Conservation (phyloP, 2,113 vertebrate species). For the Mastomys coucha region DNA sequence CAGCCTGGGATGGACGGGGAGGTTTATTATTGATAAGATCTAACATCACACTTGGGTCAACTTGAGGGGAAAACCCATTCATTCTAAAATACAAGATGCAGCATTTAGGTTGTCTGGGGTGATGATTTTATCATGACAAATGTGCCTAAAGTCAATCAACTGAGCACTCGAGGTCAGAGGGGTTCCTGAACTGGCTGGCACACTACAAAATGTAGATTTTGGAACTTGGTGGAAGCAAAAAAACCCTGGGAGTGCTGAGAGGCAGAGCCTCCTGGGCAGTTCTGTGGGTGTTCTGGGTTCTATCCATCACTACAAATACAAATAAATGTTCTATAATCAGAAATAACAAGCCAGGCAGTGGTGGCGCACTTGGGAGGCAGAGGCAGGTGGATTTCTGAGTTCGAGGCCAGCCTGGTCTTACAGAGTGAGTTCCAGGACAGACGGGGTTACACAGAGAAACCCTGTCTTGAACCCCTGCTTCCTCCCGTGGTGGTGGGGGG, state of each 20-base stretch:
- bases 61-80: constrained; percentile 81
- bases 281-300: not conserved
- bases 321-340: constrained; percentile 68
- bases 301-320: constrained; percentile 15
- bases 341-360: constrained; percentile 41
- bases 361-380: too few species aligned
- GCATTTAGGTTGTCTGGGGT: constrained; percentile 10
- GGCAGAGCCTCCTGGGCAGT: not conserved
- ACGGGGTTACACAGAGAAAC: too few species aligned
- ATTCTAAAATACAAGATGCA: constrained; percentile 83
- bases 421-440: too few species aligned
- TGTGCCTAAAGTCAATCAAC: constrained; percentile 67
- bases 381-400: too few species aligned
- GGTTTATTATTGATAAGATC: constrained; percentile 76
- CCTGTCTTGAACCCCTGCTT: too few species aligned
- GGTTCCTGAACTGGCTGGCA: not conserved
- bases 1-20: constrained; percentile 69
- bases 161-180: not conserved
- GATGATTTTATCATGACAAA: constrained; percentile 57
- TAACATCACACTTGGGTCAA: constrained; percentile 79
- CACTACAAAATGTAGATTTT: constrained; percentile 40
- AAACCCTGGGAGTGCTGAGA: not conserved
- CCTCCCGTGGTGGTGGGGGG: too few species aligned
- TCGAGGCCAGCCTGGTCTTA: too few species aligned
- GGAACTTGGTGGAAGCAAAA: not conserved